Evolutionary conservation across 2,113 vertebrate genomes (phyloP).

Genomic region (Aptenodytes forsteri): DNA sequence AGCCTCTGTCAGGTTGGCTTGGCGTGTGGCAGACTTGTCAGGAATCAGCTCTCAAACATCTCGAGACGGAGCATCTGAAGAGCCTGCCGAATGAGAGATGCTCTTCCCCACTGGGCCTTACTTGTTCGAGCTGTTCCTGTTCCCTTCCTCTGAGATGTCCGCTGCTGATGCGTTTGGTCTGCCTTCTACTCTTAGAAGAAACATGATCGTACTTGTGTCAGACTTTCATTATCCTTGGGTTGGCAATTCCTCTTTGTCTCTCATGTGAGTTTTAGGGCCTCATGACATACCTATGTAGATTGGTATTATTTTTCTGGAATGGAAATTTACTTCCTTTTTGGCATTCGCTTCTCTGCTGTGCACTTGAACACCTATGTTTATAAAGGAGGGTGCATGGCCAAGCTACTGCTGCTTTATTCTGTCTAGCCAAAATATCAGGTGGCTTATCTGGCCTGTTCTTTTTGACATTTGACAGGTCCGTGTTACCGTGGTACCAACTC

Average conservation of each 20-base stretch:
- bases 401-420: neutral
- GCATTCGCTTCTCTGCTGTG: neutral
- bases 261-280: neutral
- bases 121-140: neutral
- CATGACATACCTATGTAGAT: neutral
- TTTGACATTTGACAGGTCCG: neutral
- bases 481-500: slow-evolving; percentile 7
- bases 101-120: neutral
- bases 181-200: neutral
- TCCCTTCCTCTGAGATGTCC: neutral
- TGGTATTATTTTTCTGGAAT: neutral
- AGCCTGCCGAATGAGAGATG: neutral
- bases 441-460: neutral
- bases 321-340: neutral
- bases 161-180: neutral
- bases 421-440: neutral
- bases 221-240: neutral
- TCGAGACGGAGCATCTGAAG: neutral
- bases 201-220: neutral
- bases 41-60: neutral
- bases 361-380: neutral
- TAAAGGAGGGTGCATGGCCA: neutral
- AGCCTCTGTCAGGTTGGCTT: neutral
- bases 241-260: neutral
- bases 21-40: neutral